These are phyloP conservation scores for Hylia prasina DNA, from an alignment of 2,113 vertebrate species.

Conservation along the genomic window DNA sequence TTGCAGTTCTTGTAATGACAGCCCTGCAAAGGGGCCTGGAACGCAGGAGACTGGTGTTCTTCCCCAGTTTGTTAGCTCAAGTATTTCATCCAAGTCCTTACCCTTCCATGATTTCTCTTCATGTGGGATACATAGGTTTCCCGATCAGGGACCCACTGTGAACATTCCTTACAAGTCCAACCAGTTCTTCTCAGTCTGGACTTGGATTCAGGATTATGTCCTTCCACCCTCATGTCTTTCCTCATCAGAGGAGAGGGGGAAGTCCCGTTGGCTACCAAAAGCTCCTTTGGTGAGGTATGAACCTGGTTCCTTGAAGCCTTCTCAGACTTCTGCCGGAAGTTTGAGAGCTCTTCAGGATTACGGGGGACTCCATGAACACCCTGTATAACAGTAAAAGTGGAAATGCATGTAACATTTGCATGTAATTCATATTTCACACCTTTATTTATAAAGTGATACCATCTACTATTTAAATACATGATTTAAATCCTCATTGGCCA, in stretches of 20 bases:
- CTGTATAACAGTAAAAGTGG: slow-evolving; percentile 54
- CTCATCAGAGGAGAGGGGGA: background rate
- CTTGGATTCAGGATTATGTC: slow-evolving; percentile 63
- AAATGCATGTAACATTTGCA: background rate
- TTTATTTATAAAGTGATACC: background rate
- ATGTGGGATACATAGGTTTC: slow-evolving; percentile 90
- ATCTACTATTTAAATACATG: background rate
- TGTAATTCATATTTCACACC: background rate
- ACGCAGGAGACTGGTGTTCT: background rate
- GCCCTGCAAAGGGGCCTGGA: background rate
- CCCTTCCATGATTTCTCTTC: slow-evolving; percentile 89
- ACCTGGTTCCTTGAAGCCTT: slow-evolving; percentile 36
- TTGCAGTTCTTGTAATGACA: background rate
- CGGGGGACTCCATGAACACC: slow-evolving; percentile 78
- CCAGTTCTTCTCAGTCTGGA: slow-evolving; percentile 75
- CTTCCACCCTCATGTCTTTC: slow-evolving; percentile 58
- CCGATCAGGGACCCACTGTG: slow-evolving; percentile 86
- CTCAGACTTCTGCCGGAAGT: slow-evolving; percentile 62
- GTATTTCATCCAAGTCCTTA: slow-evolving; percentile 41
- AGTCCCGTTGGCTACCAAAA: slow-evolving; percentile 39
- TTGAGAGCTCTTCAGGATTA: slow-evolving; percentile 72
- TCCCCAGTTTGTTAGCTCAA: background rate
- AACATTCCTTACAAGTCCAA: slow-evolving; percentile 91
- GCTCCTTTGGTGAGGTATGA: slow-evolving; percentile 47
- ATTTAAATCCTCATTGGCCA: background rate